These are phyloP conservation scores for Colius striatus DNA, from an alignment of 2,113 vertebrate genomes.

Conservation along the genomic window DNA sequence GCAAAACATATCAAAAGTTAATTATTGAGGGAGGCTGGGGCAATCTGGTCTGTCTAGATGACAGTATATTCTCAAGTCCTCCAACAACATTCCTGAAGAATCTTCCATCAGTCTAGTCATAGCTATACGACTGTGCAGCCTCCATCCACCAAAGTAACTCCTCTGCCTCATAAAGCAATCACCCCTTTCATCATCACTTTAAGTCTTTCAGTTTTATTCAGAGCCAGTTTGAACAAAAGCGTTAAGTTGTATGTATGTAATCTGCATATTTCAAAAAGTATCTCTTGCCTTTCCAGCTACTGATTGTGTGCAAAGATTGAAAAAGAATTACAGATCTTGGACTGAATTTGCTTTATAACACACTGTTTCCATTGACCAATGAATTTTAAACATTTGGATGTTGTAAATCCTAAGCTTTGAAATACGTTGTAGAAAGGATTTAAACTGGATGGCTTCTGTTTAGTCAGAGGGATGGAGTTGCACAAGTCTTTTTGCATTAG, in stretches of 20 bases:
- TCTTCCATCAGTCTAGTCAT: not conserved
- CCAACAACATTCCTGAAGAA: not conserved
- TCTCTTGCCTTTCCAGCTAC: not conserved
- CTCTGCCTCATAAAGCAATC: not conserved
- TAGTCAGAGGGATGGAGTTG: not conserved
- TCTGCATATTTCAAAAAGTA: not conserved
- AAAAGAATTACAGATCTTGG: not conserved
- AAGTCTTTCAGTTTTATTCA: not conserved
- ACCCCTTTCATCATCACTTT: not conserved
- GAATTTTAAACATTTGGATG: not conserved
- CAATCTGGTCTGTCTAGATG: not conserved
- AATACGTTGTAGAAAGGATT: not conserved
- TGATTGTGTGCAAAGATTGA: not conserved
- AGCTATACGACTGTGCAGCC: not conserved
- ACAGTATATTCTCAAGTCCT: not conserved
- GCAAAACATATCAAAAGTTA: not conserved
- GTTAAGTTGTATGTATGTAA: not conserved
- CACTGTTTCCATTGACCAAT: not conserved
- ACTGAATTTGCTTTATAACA: not conserved
- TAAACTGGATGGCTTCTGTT: not conserved
- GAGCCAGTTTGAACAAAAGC: not conserved
- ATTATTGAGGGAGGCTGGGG: not conserved
- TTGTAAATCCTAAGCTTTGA: too few species aligned
- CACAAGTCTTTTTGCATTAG: not conserved
- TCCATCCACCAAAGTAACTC: not conserved